A percentile compares a stretch with the other conserved stretches of the same genome.
Evolutionary conservation across 2,888 invertebrate species (phyloP).

Genomic region (Omphaloscelis lunosa): DNA sequence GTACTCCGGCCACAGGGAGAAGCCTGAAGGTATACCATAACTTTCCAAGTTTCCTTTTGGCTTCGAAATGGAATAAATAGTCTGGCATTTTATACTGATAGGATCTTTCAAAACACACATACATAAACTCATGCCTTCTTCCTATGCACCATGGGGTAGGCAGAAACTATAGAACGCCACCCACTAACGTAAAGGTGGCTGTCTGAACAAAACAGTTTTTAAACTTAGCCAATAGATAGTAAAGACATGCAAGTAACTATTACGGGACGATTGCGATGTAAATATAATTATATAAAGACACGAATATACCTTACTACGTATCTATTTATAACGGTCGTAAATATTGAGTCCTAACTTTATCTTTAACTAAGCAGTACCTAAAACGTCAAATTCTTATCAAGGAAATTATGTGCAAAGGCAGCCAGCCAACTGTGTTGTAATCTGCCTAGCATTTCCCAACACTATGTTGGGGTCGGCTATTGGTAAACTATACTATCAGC

Average conservation of each 20-base stretch:
- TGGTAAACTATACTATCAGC: background rate
- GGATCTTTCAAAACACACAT: no score
- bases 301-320: background rate
- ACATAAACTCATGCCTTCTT: no score
- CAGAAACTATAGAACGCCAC: no score
- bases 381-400: background rate
- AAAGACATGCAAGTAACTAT: background rate
- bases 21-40: slow-evolving; percentile 89
- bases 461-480: no score
- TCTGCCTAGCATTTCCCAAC: no score
- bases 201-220: no score
- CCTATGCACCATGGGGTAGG: no score
- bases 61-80: background rate
- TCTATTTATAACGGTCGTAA: background rate
- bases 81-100: background rate
- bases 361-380: background rate
- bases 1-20: slow-evolving; percentile 93
- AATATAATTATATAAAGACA: background rate
- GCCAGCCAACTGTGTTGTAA: no score
- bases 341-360: background rate
- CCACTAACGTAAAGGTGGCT: no score
- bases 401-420: background rate
- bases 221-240: background rate
- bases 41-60: background rate
- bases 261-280: no score